Percentiles rank a stretch among this genome's conserved stretches.
Evolutionary conservation across 2,113 vertebrate species (phyloP).

Genomic region (Murina feae): DNA sequence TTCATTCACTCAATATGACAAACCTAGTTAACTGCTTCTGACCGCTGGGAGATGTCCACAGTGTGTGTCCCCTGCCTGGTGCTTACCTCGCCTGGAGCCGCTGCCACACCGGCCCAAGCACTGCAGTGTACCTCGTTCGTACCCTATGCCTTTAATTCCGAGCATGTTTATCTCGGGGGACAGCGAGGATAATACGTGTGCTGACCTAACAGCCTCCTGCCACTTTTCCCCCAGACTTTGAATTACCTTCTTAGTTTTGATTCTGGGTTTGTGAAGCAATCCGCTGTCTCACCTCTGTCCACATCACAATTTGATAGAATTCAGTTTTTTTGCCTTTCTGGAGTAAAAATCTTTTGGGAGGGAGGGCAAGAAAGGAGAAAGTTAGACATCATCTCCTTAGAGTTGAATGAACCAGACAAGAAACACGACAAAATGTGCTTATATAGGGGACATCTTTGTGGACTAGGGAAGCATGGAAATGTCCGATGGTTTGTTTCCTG

Average conservation of each 20-base stretch:
- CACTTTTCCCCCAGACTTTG: neutral
- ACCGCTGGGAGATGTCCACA: neutral
- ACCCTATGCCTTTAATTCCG: neutral
- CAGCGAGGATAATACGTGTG: neutral
- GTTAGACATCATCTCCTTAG: neutral
- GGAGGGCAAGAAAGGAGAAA: neutral
- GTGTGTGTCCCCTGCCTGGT: fast-evolving
- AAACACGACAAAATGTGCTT: neutral
- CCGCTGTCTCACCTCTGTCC: neutral
- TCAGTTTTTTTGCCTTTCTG: neutral
- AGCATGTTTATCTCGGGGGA: neutral
- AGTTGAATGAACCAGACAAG: neutral
- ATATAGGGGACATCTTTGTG: neutral
- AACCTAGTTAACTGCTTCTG: neutral
- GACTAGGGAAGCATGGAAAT: neutral
- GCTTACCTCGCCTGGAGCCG: fast-evolving
- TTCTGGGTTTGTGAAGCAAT: neutral
- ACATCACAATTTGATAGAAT: neutral
- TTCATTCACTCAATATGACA: fast-evolving
- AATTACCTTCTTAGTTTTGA: neutral
- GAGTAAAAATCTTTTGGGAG: neutral
- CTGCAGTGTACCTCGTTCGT: neutral
- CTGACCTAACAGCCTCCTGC: neutral
- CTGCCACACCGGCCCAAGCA: neutral
- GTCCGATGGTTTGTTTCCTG: neutral